These are phyloP conservation scores for Bursaphelenchus okinawaensis DNA, from an alignment of 2,888 invertebrate genomes.

Conservation along the genomic window DNA sequence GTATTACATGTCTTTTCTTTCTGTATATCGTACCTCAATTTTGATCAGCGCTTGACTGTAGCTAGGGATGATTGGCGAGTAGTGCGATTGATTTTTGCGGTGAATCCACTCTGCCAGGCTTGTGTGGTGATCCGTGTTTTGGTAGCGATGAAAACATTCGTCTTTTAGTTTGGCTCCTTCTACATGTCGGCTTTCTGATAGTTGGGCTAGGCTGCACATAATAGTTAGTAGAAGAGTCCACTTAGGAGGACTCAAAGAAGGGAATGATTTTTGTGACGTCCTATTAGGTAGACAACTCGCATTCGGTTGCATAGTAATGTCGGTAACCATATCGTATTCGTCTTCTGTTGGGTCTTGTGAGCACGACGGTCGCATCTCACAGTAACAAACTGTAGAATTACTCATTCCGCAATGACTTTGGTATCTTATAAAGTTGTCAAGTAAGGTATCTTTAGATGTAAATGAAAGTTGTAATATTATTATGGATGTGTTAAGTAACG, in stretches of 20 bases:
- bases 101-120: conserved; percentile 51
- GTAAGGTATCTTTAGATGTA: no score
- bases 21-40: conserved; percentile 49
- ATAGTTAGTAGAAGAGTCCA: not conserved
- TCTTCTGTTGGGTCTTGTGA: not conserved
- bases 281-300: not conserved
- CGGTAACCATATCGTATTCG: not conserved
- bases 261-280: not conserved
- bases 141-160: conserved; percentile 48
- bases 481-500: no score
- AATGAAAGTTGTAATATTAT: no score
- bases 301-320: not conserved
- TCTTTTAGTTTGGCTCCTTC: conserved; percentile 30
- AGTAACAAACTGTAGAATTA: not conserved
- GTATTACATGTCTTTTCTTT: no score
- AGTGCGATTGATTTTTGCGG: conserved; percentile 54
- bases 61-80: conserved; percentile 54
- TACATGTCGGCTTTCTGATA: not conserved
- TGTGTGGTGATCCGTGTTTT: conserved; percentile 42
- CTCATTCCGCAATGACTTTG: no score
- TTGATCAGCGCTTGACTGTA: conserved; percentile 53
- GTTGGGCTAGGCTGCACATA: not conserved
- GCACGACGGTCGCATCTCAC: not conserved
- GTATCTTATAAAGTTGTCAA: no score
- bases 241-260: not conserved